Percentiles rank a stretch among this genome's conserved stretches.
Evolutionary conservation across 2,888 invertebrate genomes (phyloP).

Genomic region (Thereva nobilitata): DNA sequence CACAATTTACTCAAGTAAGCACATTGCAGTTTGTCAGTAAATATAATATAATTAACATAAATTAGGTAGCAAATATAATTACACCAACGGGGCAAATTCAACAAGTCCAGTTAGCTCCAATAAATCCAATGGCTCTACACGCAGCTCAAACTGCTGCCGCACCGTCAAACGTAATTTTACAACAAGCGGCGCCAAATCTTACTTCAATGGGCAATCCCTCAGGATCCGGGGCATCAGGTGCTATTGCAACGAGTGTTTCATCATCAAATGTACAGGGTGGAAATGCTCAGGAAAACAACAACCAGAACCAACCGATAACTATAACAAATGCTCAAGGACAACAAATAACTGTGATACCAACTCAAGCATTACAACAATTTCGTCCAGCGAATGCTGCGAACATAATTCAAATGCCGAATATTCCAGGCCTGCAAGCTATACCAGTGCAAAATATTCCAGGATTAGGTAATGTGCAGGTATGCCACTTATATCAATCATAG

Average conservation of each 20-base stretch:
- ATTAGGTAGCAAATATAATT: constrained; percentile 80
- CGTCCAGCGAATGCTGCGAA: constrained; percentile 46
- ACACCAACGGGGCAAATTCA: constrained; percentile 88
- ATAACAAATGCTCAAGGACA: constrained; percentile 76
- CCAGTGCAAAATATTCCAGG: constrained; percentile 79
- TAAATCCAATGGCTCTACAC: constrained; percentile 58
- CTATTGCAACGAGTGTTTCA: constrained; percentile 26
- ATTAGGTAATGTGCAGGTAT: constrained; percentile 77
- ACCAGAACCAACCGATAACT: constrained; percentile 66
- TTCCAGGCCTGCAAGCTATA: constrained; percentile 64
- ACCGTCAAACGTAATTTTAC: constrained; percentile 45
- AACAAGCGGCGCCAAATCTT: constrained; percentile 44
- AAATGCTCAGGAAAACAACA: constrained; percentile 3
- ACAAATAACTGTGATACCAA: constrained; percentile 83
- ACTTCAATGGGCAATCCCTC: constrained; percentile 47
- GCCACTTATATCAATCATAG: constrained; percentile 37
- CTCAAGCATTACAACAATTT: constrained; percentile 63
- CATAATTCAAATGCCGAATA: constrained; percentile 54
- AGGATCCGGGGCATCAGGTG: constrained; percentile 32
- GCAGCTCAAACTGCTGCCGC: constrained; percentile 47
- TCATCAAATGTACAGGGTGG: constrained; percentile 17
- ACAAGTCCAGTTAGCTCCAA: constrained; percentile 80
- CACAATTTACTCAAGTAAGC: constrained; percentile 75
- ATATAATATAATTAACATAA: neutral
- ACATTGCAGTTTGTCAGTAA: constrained; percentile 7